phyloP scores from a whole-genome alignment of 2,113 vertebrate species.

The Syrmaticus mikado region DNA sequence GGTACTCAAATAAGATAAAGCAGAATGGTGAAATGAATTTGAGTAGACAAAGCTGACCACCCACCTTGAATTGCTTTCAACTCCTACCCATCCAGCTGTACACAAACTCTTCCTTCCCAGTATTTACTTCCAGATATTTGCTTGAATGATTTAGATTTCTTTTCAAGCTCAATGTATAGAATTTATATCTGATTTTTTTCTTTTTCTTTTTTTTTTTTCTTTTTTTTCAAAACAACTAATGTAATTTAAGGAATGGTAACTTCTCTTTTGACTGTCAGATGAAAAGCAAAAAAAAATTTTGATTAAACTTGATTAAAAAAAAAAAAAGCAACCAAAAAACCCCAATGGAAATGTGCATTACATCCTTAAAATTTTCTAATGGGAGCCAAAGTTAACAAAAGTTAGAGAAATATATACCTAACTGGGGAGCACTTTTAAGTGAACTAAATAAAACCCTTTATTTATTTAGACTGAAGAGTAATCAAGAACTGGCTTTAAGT shows the following conservation, averaged over 20 bases:
- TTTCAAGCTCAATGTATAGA: neutral
- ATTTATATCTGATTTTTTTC: neutral
- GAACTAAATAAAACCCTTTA: neutral
- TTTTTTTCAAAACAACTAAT: neutral
- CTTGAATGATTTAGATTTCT: neutral
- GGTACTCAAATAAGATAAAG: neutral
- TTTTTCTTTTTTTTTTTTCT: neutral
- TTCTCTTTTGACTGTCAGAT: neutral
- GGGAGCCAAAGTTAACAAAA: conserved; percentile 28
- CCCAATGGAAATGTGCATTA: neutral
- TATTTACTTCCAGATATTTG: neutral
- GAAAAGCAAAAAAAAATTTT: neutral
- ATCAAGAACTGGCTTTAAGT: conserved; percentile 13
- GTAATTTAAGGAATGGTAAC: neutral
- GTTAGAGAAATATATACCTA: neutral
- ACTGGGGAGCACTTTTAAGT: neutral
- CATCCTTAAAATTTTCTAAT: neutral
- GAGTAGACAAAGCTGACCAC: conserved; percentile 56
- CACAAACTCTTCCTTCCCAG: neutral
- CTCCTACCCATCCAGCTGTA: conserved; percentile 19
- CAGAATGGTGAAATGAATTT: neutral
- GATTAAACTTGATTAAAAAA: neutral
- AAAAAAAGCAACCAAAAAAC: too few species aligned
- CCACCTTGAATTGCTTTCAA: conserved; percentile 48
- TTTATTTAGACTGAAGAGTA: conserved; percentile 4